Base-by-base conservation (phyloP, 2,797 vertebrate genomes). In the Phataginus tetradactyla region DNA sequence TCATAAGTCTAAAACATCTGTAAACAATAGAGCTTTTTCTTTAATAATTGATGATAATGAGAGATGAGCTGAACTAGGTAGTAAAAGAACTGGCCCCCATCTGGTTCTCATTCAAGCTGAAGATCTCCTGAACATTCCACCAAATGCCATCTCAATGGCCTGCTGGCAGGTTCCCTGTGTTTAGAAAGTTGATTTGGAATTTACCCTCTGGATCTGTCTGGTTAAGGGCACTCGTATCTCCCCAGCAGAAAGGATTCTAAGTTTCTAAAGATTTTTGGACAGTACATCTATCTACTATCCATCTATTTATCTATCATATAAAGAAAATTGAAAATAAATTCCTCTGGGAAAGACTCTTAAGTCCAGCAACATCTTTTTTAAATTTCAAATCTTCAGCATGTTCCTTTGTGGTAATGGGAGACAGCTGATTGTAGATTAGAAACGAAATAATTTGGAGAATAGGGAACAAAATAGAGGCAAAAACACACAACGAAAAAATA, bases 121-220 rank as follows among this genome's bases (percentile, higher is more conserved):
- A 90, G 25, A 45, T 51, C 80, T 68, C 7, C 3, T 5, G 10
- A 34, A 18, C 3, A 45, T 27, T 57, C 37, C 72, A 94, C 59
- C 13, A 77, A 2, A 32, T 42, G 77, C 49, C 72, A 96, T 84
- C 39, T 25, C n/a, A 87, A 71, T 15, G 51, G 74, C 85, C 0
- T 0, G 23, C 78, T 81, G 32, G 72, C 90, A 94, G 32, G 68
- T 4, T 71, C 51, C 49, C n/a, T 61, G 20, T 55, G 85, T 93
- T 90, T 51, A 81, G 42, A 68, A 85, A 74, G 85, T 21, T 2
- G 55, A 92, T 25, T 49, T 0, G 3, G 92, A 97, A 97, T 95
- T 96, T 84, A 57, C 75, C 61, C 57, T 86, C 7, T 0, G 72
- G 75, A 86, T 51, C 74, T 69, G n/a, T 61, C 91, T 77, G 83